A percentile compares a stretch with the other conserved stretches of the same genome.
These are phyloP conservation scores for Sylvietta virens DNA, from an alignment of 2,113 vertebrate species.

Conservation along the genomic window DNA sequence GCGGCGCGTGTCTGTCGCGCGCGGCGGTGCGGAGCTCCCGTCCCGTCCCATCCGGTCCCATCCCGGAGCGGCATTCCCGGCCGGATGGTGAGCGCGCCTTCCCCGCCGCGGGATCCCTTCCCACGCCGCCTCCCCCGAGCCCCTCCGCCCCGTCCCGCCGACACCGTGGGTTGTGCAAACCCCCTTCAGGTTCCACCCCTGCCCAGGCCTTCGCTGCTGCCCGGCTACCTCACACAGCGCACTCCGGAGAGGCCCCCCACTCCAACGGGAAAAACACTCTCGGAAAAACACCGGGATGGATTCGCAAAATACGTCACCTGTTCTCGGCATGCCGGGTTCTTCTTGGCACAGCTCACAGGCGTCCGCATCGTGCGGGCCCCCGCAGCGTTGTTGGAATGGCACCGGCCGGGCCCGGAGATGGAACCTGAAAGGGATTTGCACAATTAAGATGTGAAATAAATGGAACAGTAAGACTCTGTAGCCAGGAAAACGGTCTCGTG, in stretches of 20 bases:
- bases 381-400: background rate
- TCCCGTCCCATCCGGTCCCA: background rate
- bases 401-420: background rate
- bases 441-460: background rate
- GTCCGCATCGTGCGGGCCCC: fast-evolving
- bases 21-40: background rate
- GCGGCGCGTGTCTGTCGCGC: background rate
- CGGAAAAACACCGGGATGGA: background rate
- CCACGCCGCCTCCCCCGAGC: background rate
- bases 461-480: fast-evolving
- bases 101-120: background rate
- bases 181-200: background rate
- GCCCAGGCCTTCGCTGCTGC: background rate
- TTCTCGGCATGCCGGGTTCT: fast-evolving
- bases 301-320: background rate
- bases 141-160: background rate
- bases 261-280: background rate
- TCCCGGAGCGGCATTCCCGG: background rate
- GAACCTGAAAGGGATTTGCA: background rate
- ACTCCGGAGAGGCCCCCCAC: fast-evolving
- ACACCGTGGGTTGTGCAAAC: background rate
- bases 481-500: background rate
- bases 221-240: background rate
- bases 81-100: conserved; percentile 25
- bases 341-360: fast-evolving